Conservation (phyloP, 2,888 invertebrate genomes). For the Byasa hedistus region DNA sequence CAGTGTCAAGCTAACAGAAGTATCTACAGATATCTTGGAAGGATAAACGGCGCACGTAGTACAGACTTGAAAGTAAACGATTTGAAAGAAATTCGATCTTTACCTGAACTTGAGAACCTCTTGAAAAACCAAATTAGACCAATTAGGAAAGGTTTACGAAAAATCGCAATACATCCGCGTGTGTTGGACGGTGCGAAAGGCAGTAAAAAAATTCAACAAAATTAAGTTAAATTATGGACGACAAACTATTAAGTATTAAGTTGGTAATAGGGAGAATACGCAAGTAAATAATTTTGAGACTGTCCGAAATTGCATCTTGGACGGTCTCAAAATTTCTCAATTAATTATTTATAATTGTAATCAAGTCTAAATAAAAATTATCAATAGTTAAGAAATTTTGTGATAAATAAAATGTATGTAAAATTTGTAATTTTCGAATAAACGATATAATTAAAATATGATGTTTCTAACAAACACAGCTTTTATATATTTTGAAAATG, state of each 20-base stretch:
- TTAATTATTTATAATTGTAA: constrained; percentile 35
- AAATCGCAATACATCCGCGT: constrained; percentile 58
- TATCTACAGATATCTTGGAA: constrained; percentile 58
- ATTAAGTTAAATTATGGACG: constrained; percentile 26
- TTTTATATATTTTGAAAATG: neutral
- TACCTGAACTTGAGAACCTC: constrained; percentile 63
- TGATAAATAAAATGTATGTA: constrained; percentile 2
- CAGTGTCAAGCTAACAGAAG: constrained; percentile 74
- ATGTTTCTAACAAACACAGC: neutral
- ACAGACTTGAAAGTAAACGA: constrained; percentile 50
- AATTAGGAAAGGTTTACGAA: constrained; percentile 55
- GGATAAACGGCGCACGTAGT: constrained; percentile 62
- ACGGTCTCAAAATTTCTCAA: constrained; percentile 70
- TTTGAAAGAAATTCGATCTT: constrained; percentile 64
- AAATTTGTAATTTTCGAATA: neutral
- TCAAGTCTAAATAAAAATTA: constrained; percentile 12
- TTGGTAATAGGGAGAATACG: constrained; percentile 11
- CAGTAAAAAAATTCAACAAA: constrained; percentile 11
- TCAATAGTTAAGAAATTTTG: neutral
- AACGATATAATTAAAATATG: neutral
- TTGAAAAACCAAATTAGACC: constrained; percentile 67
- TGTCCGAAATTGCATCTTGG: constrained; percentile 71
- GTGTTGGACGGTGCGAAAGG: constrained; percentile 48
- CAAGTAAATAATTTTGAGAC: constrained; percentile 59
- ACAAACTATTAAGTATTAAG: constrained; percentile 22